Evolutionary conservation across 2,113 vertebrate species (phyloP).

Genomic region (Dolichallabes microphthalmus): DNA sequence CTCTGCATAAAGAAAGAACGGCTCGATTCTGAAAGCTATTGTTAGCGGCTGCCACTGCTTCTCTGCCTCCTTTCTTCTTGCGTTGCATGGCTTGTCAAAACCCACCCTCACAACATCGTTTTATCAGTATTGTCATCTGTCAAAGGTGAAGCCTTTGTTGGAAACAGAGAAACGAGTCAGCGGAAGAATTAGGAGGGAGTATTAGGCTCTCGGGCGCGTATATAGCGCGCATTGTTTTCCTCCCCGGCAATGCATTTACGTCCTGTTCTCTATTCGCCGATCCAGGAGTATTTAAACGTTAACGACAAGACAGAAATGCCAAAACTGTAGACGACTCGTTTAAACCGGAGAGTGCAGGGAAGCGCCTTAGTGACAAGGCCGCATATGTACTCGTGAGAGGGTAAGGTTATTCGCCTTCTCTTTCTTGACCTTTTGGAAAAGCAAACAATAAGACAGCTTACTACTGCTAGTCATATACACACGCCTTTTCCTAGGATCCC

Average conservation of each 20-base stretch:
- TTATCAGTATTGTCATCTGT: slow-evolving; percentile 48
- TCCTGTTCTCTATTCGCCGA: not conserved
- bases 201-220: slow-evolving; percentile 21
- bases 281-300: slow-evolving; percentile 26
- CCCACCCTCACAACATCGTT: slow-evolving; percentile 43
- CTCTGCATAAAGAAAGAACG: slow-evolving; percentile 36
- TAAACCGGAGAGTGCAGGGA: not conserved
- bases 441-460: slow-evolving; percentile 46
- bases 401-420: slow-evolving; percentile 21
- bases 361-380: slow-evolving; percentile 40
- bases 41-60: slow-evolving; percentile 44
- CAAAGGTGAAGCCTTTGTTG: slow-evolving; percentile 44
- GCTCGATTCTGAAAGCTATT: slow-evolving; percentile 42
- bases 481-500: slow-evolving; percentile 14
- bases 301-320: not conserved
- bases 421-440: slow-evolving; percentile 38
- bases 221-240: slow-evolving; percentile 20
- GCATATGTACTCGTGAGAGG: slow-evolving; percentile 20
- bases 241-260: slow-evolving; percentile 8
- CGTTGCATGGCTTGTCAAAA: slow-evolving; percentile 37
- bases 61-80: slow-evolving; percentile 41
- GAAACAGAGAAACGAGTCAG: slow-evolving; percentile 56
- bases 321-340: not conserved
- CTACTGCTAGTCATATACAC: not conserved
- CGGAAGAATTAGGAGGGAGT: slow-evolving; percentile 56